Percentiles rank a stretch among this genome's conserved stretches.
These are phyloP conservation scores for Rhinichthys osculus DNA, from an alignment of 2,797 vertebrate genomes.

Conservation along the genomic window DNA sequence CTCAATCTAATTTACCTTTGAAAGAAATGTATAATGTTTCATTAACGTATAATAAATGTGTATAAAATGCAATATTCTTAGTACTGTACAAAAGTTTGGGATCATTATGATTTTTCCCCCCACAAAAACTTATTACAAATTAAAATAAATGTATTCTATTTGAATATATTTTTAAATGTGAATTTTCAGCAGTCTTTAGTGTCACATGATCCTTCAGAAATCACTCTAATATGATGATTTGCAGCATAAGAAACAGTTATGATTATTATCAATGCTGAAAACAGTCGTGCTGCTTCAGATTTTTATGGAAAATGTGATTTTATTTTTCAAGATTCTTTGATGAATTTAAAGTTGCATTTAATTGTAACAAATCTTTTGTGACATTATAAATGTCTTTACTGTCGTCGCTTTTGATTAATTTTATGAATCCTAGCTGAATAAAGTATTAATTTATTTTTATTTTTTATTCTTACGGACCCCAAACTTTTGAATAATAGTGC, in stretches of 20 bases:
- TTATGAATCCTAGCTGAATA: not conserved
- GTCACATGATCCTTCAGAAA: not conserved
- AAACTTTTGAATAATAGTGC: not conserved
- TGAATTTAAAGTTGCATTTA: not conserved
- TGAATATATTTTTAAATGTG: not conserved
- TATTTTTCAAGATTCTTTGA: not conserved
- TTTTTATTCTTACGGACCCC: not conserved
- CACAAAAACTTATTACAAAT: not conserved
- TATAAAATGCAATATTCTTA: not conserved
- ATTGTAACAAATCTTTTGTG: no score
- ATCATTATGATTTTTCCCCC: not conserved
- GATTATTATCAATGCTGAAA: not conserved
- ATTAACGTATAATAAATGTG: not conserved
- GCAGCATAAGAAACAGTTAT: not conserved
- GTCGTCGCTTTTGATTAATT: not conserved
- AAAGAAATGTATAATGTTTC: no score
- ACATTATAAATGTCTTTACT: not conserved
- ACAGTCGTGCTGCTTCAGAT: not conserved
- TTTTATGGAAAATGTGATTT: not conserved
- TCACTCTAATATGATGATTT: not conserved
- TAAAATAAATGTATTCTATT: no score
- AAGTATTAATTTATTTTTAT: no score
- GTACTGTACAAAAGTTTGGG: not conserved
- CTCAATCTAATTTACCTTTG: not conserved
- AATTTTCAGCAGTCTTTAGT: not conserved